Evolutionary conservation across 2,113 vertebrate species (phyloP), one percentile per base, ranked within the genome.

Genomic region (Scalopus aquaticus): DNA sequence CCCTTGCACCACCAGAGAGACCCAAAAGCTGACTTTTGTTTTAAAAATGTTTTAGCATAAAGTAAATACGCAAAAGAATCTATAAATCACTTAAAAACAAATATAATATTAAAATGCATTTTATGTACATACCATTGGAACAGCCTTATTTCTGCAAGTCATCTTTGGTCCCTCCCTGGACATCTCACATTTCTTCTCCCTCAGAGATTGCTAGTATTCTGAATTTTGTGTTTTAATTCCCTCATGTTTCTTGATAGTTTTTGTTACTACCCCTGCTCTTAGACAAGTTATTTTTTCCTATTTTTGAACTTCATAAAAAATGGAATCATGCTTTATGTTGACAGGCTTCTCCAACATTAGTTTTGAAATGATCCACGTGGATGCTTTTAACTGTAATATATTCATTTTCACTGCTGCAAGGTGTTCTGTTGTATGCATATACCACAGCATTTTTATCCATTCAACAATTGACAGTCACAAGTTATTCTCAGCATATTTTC

Each of bases 91-190:
- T 78, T 94, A 49, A 42, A 88, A 24, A 58, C 67, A 93, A 96
- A 44, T n/a, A 85, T 46, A 51, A 51, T 17, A 51, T 51, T 95
- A 58, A 94, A 93, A 83, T 89, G 9, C 54, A 89, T 82, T 93
- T 26, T 70, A 12, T 78, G 0, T 35, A 72, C 74, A 30, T 6
- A 67, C 1, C 58, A 56, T 4, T 30, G 86, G 26, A 91, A 39
- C 2, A 37, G 24, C 54, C n/a, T 17, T 30, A 49, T 62, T 54
- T 73, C 58, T 77, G 0, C 5, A 22, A 60, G 54, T 58, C 26
- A 35, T 11, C 17, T 58, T 35, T 3, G 7, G 24, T 28, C 5
- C 8, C 10, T 79, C 26, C 42, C 20, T 87, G 69, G 69, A 44
- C 26, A 46, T 13, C 5, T 60, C 6, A 64, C 6, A 16, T n/a